These are phyloP conservation scores for Lates calcarifer DNA, from an alignment of 2,113 vertebrate species.

Conservation along the genomic window DNA sequence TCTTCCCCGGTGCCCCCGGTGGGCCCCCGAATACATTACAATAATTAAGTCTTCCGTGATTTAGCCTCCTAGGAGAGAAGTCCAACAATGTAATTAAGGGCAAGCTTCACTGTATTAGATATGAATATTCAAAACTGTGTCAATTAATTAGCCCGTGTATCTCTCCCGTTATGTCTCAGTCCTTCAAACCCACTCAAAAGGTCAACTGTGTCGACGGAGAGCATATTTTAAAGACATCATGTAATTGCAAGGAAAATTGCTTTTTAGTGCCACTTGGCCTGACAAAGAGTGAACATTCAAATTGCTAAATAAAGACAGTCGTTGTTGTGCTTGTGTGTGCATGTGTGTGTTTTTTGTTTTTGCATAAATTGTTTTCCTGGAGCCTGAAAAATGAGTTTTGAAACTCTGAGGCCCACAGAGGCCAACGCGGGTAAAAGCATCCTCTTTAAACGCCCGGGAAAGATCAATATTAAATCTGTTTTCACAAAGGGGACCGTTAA, in stretches of 20 bases:
- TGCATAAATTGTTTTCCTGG: constrained; percentile 54
- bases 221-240: constrained; percentile 88
- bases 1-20: constrained; percentile 91
- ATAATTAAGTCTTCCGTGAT: constrained; percentile 99
- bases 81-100: constrained; percentile 99
- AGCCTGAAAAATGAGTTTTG: constrained; percentile 69
- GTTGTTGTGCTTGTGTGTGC: constrained; percentile 28
- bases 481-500: constrained; percentile 99
- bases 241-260: constrained; percentile 83
- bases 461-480: constrained; percentile 99
- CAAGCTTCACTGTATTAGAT: constrained; percentile 94
- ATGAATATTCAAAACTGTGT: constrained; percentile 99
- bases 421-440: constrained; percentile 88
- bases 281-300: constrained; percentile 76
- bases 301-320: constrained; percentile 41
- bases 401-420: constrained; percentile 88
- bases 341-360: constrained; percentile 21
- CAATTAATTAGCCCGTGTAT: constrained; percentile 98
- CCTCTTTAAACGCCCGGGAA: constrained; percentile 94
- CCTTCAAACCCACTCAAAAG: constrained; percentile 93
- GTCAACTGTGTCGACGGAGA: constrained; percentile 87
- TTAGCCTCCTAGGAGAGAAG: constrained; percentile 98
- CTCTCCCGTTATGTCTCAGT: constrained; percentile 90
- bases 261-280: constrained; percentile 82
- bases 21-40: constrained; percentile 99